A percentile compares a stretch with the other conserved stretches of the same genome.
These are phyloP conservation scores for Venusia cambrica DNA, from an alignment of 2,888 invertebrate species.

Conservation along the genomic window DNA sequence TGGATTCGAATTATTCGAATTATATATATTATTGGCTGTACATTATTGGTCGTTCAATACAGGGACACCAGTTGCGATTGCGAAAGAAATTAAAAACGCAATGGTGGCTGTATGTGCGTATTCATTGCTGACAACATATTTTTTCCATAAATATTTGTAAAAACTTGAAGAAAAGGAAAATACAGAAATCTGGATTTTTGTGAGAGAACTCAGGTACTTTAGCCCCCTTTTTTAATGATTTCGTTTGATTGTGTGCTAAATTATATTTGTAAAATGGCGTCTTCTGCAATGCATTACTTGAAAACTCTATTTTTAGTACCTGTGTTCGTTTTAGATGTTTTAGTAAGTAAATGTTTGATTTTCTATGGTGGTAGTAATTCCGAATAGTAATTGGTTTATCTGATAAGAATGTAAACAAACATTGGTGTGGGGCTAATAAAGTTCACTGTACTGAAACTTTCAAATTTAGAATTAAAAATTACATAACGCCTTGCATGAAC, in stretches of 20 bases:
- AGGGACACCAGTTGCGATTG: no score
- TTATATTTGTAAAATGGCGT: constrained; percentile 19
- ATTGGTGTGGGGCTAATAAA: no score
- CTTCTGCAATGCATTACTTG: neutral
- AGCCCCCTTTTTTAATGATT: neutral
- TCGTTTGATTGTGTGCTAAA: neutral
- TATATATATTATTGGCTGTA: no score
- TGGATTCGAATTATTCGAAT: no score
- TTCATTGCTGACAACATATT: constrained; percentile 79
- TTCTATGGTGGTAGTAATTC: constrained; percentile 36
- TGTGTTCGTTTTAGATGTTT: no score
- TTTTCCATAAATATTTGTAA: constrained; percentile 47
- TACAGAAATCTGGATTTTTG: constrained; percentile 31
- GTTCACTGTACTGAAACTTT: no score
- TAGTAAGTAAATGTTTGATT: constrained; percentile 17
- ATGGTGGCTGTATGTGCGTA: constrained; percentile 71
- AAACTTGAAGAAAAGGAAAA: constrained; percentile 58
- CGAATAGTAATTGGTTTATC: constrained; percentile 28
- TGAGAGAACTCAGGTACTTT: constrained; percentile 44
- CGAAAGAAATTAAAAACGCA: constrained; percentile 49
- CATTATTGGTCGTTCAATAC: no score
- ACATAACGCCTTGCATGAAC: constrained; percentile 7
- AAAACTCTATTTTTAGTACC: neutral
- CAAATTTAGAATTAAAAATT: constrained; percentile 4
- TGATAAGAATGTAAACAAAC: constrained; percentile 47